Evolutionary conservation across 2,888 invertebrate species (phyloP), one percentile per base, ranked within the genome.

Genomic region (Empis stercorea): DNA sequence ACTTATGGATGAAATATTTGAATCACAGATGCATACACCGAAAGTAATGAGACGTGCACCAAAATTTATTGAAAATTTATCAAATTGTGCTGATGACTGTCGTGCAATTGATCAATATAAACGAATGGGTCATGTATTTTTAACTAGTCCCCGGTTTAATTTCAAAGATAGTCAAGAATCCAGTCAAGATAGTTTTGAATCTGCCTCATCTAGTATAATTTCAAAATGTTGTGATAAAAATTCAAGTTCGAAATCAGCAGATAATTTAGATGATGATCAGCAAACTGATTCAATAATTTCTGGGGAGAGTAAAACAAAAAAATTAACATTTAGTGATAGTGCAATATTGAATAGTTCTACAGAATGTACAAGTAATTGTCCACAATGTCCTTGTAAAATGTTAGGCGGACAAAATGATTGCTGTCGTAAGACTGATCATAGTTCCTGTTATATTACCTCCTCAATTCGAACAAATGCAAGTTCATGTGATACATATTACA

Each of bases 81-180:
- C 79, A 32, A 78, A 75, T 17, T 80, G 80, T 60, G 80, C 79
- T 41, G 80, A 81, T 58, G 80, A 81, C 56, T 74, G 74, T 34
- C 72, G 75, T 56, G 78, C 73, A 49, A 61, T 76, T 44, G 69
- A 73, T 51, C 72, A 72, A 55, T 76, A 75, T 51, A 74, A 75
- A 57, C 71, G 73, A 46, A 68, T 75, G 65, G 71, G 72, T 7
- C 69, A 72, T 45, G 66, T 72, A 14, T 72, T 72, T 48, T 63
- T 71, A 44, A 69, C 70, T 27, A 64, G 69, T 53, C 65, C 71
- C 9, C 60, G 64, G 49, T 58, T 55, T 50, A 59, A 57, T 27
- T 45, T 34, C 20, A 44, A 47, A 30, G 49, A 63, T 6, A 63
- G 61, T 45, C 70, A 68, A 13, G 71, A 70, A 52, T 55, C 55